These are phyloP conservation scores for Cephus spinipes DNA, from an alignment of 2,888 invertebrate species.

Conservation along the genomic window DNA sequence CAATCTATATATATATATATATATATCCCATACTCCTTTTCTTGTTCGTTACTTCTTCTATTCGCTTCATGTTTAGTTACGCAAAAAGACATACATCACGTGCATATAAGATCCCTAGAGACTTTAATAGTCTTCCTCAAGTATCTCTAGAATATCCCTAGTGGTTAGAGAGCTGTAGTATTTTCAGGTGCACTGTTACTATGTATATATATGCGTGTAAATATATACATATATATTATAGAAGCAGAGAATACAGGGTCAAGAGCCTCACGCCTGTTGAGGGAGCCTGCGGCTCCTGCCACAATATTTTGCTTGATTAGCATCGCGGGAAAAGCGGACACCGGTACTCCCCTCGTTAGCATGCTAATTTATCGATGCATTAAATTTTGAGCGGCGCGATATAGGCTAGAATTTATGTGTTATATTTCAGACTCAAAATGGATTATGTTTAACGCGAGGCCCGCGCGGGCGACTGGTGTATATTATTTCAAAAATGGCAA, in stretches of 20 bases:
- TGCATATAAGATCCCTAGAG: background rate
- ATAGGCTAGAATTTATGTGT: constrained; percentile 49
- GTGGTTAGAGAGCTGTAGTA: background rate
- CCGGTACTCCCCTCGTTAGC: constrained; percentile 52
- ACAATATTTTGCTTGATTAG: constrained; percentile 65
- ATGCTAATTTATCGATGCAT: constrained; percentile 63
- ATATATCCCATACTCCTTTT: background rate
- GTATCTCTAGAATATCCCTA: background rate
- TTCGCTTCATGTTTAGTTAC: background rate
- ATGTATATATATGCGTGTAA: background rate
- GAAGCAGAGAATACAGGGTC: constrained; percentile 38
- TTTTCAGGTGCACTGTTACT: background rate
- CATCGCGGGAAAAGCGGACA: constrained; percentile 54
- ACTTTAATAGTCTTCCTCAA: background rate
- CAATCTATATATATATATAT: background rate
- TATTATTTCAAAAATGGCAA: background rate
- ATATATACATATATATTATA: background rate
- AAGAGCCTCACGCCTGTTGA: constrained; percentile 46
- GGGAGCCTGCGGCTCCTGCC: constrained; percentile 55
- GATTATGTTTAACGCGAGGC: constrained; percentile 35
- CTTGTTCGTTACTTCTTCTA: background rate
- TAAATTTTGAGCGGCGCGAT: constrained; percentile 54
- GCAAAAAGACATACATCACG: background rate
- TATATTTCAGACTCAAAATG: constrained; percentile 56
- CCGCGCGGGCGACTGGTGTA: background rate